Conservation (phyloP, 2,113 vertebrate species). For the Clarias gariepinus region DNA sequence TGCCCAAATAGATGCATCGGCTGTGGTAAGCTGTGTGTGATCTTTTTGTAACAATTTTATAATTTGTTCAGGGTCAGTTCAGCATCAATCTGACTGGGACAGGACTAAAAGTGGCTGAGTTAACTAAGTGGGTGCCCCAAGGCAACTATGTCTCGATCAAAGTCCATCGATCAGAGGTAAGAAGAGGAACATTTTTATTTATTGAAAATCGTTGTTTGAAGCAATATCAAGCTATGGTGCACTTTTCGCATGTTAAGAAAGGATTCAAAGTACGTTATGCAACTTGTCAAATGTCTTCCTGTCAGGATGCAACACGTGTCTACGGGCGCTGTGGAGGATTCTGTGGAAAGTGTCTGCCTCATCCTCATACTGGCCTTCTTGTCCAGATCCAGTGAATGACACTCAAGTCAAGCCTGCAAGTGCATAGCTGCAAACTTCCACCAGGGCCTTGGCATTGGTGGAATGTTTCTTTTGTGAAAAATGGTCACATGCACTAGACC, state of each 20-base stretch:
- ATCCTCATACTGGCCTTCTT: slow-evolving; percentile 79
- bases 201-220: background rate
- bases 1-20: background rate
- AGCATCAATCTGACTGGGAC: slow-evolving; percentile 92
- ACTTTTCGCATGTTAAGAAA: background rate
- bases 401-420: background rate
- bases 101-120: slow-evolving; percentile 82
- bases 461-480: slow-evolving; percentile 10
- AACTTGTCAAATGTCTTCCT: slow-evolving; percentile 1
- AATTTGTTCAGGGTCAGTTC: slow-evolving; percentile 84
- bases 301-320: slow-evolving; percentile 89
- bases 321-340: slow-evolving; percentile 94
- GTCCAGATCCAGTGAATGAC: slow-evolving; percentile 79
- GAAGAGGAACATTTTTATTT: slow-evolving; percentile 37
- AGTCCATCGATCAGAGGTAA: slow-evolving; percentile 89
- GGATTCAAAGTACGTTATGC: background rate
- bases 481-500: background rate
- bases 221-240: background rate
- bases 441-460: slow-evolving; percentile 9
- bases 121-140: slow-evolving; percentile 87
- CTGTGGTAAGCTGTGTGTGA: background rate
- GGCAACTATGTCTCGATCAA: slow-evolving; percentile 87
- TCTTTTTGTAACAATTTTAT: background rate
- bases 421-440: background rate
- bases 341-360: slow-evolving; percentile 94